phyloP scores from a whole-genome alignment of 2,888 invertebrate genomes.

The Ichneumon xanthorius region DNA sequence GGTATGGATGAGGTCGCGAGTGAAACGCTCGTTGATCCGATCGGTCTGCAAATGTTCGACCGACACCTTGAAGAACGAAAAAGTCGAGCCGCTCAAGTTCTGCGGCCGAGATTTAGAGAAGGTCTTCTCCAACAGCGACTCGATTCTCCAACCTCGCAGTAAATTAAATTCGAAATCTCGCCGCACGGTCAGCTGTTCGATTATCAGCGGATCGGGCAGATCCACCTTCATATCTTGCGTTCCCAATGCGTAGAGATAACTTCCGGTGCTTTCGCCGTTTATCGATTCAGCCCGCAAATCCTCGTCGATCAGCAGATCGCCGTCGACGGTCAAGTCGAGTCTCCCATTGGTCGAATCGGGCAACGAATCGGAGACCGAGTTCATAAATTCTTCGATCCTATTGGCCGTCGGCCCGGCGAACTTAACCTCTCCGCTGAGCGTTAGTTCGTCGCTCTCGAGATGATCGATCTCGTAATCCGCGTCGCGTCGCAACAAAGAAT shows the following conservation, averaged over 20 bases:
- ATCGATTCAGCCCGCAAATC: slow-evolving; percentile 69
- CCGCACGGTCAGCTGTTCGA: slow-evolving; percentile 72
- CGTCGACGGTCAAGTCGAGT: slow-evolving; percentile 72
- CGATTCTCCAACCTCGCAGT: slow-evolving; percentile 68
- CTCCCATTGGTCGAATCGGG: not conserved
- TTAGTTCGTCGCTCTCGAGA: slow-evolving; percentile 35
- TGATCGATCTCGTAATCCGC: slow-evolving; percentile 38
- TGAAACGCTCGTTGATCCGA: slow-evolving; percentile 71
- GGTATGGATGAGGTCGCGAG: slow-evolving; percentile 71
- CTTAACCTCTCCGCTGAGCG: slow-evolving; percentile 16
- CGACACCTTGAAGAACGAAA: slow-evolving; percentile 68
- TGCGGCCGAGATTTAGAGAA: slow-evolving; percentile 75
- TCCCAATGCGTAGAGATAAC: slow-evolving; percentile 70
- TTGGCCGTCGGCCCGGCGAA: not conserved
- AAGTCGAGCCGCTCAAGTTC: slow-evolving; percentile 64
- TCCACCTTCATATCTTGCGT: slow-evolving; percentile 60
- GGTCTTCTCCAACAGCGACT: slow-evolving; percentile 68
- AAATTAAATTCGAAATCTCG: slow-evolving; percentile 69
- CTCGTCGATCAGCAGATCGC: slow-evolving; percentile 71
- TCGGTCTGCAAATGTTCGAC: slow-evolving; percentile 66
- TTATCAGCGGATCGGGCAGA: slow-evolving; percentile 42
- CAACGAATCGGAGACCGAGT: not conserved
- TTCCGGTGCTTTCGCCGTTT: slow-evolving; percentile 60
- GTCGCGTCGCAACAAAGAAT: slow-evolving; percentile 29
- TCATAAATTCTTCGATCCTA: not conserved